Evolutionary conservation across 2,113 vertebrate species (phyloP).

Genomic region (Oenanthe oenanthe): DNA sequence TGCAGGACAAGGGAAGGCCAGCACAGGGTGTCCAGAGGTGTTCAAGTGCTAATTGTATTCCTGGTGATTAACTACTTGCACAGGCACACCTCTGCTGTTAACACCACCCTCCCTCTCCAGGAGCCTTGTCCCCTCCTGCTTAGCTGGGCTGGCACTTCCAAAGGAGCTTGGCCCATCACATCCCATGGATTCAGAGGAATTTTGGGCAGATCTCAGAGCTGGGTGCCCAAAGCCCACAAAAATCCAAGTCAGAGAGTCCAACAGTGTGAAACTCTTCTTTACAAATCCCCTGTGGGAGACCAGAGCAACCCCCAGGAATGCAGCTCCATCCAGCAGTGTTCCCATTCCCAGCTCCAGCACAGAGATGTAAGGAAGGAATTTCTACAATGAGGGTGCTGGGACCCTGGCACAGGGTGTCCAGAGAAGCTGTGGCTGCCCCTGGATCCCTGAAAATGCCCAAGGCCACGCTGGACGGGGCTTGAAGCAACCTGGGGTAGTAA

Average conservation of each 20-base stretch:
- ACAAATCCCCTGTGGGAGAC: not conserved
- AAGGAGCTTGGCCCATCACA: not conserved
- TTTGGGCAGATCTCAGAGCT: not conserved
- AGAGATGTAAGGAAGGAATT: too few species aligned
- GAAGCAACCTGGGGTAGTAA: fast-evolving
- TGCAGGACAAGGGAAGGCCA: not conserved
- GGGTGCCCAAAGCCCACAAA: not conserved
- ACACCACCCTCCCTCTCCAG: fast-evolving
- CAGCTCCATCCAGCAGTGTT: too few species aligned
- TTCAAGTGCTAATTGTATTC: not conserved
- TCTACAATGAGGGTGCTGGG: fast-evolving
- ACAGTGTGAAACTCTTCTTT: not conserved
- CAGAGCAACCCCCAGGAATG: not conserved
- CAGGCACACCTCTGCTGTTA: not conserved
- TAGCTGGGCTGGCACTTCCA: not conserved
- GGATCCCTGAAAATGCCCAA: not conserved
- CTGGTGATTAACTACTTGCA: not conserved
- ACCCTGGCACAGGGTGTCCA: not conserved
- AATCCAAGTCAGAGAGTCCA: not conserved
- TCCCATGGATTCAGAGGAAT: not conserved
- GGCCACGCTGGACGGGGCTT: fast-evolving
- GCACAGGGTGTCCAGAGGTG: not conserved
- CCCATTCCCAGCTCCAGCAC: not conserved
- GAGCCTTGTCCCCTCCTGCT: not conserved
- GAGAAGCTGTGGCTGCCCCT: not conserved